Evolutionary conservation across 2,888 invertebrate species (phyloP).

Genomic region (Ctena decussata): DNA sequence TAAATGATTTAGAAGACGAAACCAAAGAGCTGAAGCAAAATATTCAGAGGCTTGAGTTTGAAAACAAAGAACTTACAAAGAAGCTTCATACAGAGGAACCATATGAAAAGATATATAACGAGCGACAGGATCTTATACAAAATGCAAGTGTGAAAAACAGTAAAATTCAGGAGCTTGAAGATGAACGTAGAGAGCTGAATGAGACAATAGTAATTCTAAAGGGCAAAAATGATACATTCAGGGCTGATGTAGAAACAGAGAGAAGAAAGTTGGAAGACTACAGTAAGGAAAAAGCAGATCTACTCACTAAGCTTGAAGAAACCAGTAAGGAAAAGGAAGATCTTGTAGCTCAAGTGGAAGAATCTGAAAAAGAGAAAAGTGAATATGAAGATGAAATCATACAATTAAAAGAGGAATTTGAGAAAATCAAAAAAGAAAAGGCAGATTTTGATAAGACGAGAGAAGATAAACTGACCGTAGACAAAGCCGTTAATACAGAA

Average conservation of each 20-base stretch:
- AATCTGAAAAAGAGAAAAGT: slow-evolving; percentile 49
- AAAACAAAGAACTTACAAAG: slow-evolving; percentile 42
- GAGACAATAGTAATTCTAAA: slow-evolving; percentile 20
- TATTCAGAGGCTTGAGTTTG: slow-evolving; percentile 23
- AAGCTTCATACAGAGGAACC: slow-evolving; percentile 58
- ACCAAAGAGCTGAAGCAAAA: slow-evolving; percentile 4
- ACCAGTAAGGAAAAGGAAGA: slow-evolving; percentile 37
- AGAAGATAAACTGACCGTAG: slow-evolving; percentile 39
- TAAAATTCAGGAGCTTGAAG: slow-evolving; percentile 44
- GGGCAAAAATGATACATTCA: neutral
- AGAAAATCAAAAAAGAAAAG: slow-evolving; percentile 30
- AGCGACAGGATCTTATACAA: slow-evolving; percentile 43
- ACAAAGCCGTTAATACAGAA: slow-evolving; percentile 12
- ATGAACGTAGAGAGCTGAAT: slow-evolving; percentile 21
- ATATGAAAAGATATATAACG: slow-evolving; percentile 58
- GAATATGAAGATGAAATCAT: slow-evolving; percentile 56
- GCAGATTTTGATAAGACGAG: slow-evolving; percentile 17
- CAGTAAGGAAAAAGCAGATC: slow-evolving; percentile 34
- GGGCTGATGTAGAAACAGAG: neutral
- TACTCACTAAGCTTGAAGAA: slow-evolving; percentile 36
- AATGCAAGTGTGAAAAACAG: slow-evolving; percentile 17
- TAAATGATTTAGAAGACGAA: slow-evolving; percentile 29
- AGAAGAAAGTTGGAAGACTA: slow-evolving; percentile 34
- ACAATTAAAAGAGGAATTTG: slow-evolving; percentile 34
- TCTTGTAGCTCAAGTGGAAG: slow-evolving; percentile 35